These are phyloP conservation scores for Heliconius charithonia DNA, from an alignment of 2,888 invertebrate species.

Conservation along the genomic window DNA sequence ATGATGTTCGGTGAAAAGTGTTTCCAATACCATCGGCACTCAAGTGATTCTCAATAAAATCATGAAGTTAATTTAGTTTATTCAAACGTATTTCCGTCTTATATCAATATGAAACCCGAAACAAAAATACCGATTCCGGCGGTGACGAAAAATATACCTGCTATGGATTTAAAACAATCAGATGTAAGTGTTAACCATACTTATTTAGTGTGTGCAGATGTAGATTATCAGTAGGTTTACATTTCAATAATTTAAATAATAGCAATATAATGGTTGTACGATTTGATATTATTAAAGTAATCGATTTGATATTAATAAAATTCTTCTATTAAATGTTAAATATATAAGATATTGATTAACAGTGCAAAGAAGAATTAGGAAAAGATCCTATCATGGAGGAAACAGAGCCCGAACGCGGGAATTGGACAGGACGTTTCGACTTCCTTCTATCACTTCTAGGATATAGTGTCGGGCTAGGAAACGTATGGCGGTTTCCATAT, in stretches of 20 bases:
- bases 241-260: neutral
- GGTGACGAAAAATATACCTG: conserved; percentile 62
- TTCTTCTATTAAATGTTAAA: neutral
- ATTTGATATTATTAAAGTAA: neutral
- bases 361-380: conserved; percentile 63
- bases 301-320: too few species aligned
- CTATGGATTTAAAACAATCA: conserved; percentile 67
- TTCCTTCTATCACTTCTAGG: conserved; percentile 88
- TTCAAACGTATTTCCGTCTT: conserved; percentile 54
- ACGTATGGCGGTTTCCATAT: conserved; percentile 90
- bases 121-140: conserved; percentile 61
- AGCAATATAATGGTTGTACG: neutral
- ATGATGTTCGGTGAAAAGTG: conserved; percentile 60
- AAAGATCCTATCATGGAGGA: conserved; percentile 60
- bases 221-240: neutral
- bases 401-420: conserved; percentile 85
- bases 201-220: neutral
- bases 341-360: conserved; percentile 28
- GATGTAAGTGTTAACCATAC: conserved; percentile 66
- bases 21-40: conserved; percentile 55
- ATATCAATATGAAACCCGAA: conserved; percentile 57
- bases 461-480: conserved; percentile 89
- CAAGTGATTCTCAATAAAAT: conserved; percentile 58
- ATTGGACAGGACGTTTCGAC: conserved; percentile 90
- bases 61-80: conserved; percentile 54